phyloP scores from a whole-genome alignment of 2,797 vertebrate genomes.

The Lerista edwardsae region DNA sequence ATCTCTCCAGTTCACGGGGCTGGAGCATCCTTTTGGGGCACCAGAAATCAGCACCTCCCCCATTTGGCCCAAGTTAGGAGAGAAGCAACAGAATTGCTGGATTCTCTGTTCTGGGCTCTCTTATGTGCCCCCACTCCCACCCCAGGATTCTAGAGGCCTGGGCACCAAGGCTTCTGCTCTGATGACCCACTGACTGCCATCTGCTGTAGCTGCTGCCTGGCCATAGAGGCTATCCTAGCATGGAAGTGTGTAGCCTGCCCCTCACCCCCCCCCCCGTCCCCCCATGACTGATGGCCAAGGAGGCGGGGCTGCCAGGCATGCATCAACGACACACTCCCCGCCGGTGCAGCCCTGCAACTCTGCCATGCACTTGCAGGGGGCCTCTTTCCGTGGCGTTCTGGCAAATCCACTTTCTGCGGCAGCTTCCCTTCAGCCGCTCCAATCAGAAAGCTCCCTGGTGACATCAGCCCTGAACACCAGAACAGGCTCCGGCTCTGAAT shows the following conservation, averaged over 20 bases:
- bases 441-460: slow-evolving; percentile 30
- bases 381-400: neutral
- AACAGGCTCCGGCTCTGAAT: slow-evolving; percentile 3
- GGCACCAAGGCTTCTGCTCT: neutral
- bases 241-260: too few species aligned
- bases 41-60: neutral
- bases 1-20: neutral
- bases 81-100: neutral
- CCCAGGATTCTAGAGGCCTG: neutral
- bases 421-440: slow-evolving; percentile 20
- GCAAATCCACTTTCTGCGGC: slow-evolving; percentile 35
- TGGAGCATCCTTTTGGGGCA: neutral
- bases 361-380: neutral
- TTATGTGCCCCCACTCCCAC: too few species aligned
- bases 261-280: too few species aligned
- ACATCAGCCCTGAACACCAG: slow-evolving; percentile 22
- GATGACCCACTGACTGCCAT: neutral
- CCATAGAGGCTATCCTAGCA: too few species aligned
- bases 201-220: too few species aligned
- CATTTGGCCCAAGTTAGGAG: neutral
- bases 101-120: neutral
- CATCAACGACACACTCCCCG: neutral
- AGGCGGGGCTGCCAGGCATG: neutral
- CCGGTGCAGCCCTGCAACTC: neutral
- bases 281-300: neutral